phyloP scores from a whole-genome alignment of 2,113 vertebrate genomes.

The Ivindomyrus marchei region DNA sequence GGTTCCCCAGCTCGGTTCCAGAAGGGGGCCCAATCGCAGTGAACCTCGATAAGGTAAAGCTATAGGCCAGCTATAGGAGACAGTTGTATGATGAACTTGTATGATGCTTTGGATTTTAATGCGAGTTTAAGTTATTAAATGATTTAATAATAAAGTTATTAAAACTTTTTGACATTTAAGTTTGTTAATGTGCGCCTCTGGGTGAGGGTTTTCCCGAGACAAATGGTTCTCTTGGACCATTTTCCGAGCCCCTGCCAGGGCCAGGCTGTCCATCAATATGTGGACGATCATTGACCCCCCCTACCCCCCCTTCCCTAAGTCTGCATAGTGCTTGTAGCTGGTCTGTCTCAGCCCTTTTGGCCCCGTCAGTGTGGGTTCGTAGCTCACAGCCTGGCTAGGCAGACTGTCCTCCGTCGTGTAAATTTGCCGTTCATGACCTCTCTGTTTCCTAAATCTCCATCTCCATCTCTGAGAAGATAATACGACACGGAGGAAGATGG shows the following conservation, averaged over 20 bases:
- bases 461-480: background rate
- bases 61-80: background rate
- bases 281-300: background rate
- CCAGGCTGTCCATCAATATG: background rate
- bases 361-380: background rate
- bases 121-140: background rate
- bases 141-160: too few relatives aligned
- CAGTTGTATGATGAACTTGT: background rate
- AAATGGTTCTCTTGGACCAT: background rate
- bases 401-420: background rate
- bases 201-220: background rate
- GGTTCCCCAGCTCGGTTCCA: background rate
- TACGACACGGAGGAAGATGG: background rate
- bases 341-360: background rate
- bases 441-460: background rate
- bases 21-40: background rate
- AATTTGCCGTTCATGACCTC: background rate
- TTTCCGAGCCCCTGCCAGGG: background rate
- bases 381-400: background rate
- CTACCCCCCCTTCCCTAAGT: background rate
- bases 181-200: background rate
- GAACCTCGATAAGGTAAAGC: background rate
- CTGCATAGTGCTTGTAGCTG: background rate
- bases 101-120: background rate
- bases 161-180: background rate